A percentile compares a stretch with the other conserved stretches of the same genome.
Conservation (phyloP, 1,140 invertebrate genomes). For the Cataglyphis hispanica region DNA sequence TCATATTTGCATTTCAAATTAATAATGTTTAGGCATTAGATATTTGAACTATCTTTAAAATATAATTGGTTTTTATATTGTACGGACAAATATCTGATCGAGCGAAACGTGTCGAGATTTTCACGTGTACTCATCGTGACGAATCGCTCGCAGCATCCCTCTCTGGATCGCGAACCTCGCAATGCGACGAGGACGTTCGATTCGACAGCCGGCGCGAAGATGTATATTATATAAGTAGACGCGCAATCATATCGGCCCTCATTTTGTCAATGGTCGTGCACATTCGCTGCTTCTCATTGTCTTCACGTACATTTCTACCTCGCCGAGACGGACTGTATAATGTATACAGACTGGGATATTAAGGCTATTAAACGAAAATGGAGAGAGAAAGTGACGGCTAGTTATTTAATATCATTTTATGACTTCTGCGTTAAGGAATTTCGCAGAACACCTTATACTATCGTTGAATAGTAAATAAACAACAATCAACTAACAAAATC, state of each 20-base stretch:
- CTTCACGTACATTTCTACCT: background rate
- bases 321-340: background rate
- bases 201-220: conserved; percentile 8
- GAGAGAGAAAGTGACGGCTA: background rate
- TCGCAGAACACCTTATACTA: background rate
- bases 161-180: background rate
- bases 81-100: background rate
- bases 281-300: background rate
- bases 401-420: background rate
- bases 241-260: background rate
- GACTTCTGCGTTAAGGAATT: background rate
- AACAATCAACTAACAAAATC: too few species aligned
- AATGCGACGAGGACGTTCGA: background rate
- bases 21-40: background rate
- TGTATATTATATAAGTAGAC: conserved; percentile 25
- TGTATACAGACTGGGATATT: conserved; percentile 13
- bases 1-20: background rate
- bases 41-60: background rate
- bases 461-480: background rate
- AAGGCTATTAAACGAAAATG: background rate
- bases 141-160: conserved; percentile 16
- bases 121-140: background rate
- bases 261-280: conserved; percentile 32
- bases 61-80: background rate
- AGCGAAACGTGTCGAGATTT: background rate